These are phyloP conservation scores for Tetramorium simillimum DNA, from an alignment of 1,140 invertebrate genomes.

Conservation along the genomic window DNA sequence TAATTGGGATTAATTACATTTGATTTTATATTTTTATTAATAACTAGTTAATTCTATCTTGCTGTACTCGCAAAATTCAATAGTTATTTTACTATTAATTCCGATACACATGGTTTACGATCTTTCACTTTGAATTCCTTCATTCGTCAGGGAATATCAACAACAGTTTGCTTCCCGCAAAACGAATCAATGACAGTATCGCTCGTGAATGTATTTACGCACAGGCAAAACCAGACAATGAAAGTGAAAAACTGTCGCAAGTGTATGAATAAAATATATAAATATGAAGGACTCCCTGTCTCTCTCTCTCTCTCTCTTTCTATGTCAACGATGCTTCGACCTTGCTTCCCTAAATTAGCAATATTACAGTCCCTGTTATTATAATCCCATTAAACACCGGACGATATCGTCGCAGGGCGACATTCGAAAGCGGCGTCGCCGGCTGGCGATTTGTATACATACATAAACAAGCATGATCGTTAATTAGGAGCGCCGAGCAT, in stretches of 20 bases:
- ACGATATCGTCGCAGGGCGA: neutral
- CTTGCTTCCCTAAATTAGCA: neutral
- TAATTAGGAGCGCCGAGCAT: slow-evolving; percentile 16
- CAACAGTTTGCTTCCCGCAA: neutral
- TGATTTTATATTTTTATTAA: neutral
- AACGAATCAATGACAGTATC: slow-evolving; percentile 2
- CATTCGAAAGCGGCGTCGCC: neutral
- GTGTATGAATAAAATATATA: no score
- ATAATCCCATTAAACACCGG: neutral
- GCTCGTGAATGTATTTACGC: slow-evolving; percentile 11
- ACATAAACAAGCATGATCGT: neutral
- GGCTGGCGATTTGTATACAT: neutral
- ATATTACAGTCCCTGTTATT: neutral
- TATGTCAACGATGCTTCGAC: neutral
- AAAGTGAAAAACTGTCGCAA: neutral
- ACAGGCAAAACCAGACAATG: neutral
- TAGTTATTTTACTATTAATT: neutral
- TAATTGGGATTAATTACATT: neutral
- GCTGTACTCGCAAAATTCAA: neutral
- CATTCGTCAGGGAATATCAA: neutral
- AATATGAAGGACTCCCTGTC: neutral
- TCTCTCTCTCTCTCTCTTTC: neutral
- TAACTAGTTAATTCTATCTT: neutral
- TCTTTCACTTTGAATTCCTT: neutral
- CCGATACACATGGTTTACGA: neutral